A percentile compares a stretch with the other conserved stretches of the same genome.
Conservation (phyloP, 2,888 invertebrate genomes). For the Sphaerophoria rueppellii region DNA sequence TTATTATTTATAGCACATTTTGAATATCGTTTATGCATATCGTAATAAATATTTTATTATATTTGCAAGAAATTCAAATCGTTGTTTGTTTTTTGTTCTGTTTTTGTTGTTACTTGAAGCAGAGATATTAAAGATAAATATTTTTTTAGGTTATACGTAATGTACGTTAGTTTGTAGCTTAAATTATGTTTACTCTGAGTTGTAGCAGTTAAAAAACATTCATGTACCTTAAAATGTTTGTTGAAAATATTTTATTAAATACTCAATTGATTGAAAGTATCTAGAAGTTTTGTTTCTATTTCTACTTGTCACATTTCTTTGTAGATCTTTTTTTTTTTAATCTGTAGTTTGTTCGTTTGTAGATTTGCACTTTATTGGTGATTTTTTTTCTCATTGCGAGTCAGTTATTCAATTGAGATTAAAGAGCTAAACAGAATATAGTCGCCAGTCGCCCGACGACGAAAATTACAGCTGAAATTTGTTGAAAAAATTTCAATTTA, state of each 20-base stretch:
- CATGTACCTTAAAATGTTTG: slow-evolving; percentile 11
- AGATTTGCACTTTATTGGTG: slow-evolving; percentile 8
- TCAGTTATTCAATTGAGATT: neutral
- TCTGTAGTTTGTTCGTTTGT: slow-evolving; percentile 15
- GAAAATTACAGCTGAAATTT: too few relatives aligned
- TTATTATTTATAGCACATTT: slow-evolving; percentile 65
- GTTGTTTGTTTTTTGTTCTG: slow-evolving; percentile 10
- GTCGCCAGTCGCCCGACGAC: too few relatives aligned
- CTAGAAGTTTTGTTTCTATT: slow-evolving; percentile 3
- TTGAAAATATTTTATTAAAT: slow-evolving; percentile 39
- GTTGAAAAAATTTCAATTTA: too few relatives aligned
- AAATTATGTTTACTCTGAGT: slow-evolving; percentile 32
- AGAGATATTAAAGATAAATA: slow-evolving; percentile 20
- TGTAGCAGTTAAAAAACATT: slow-evolving; percentile 8
- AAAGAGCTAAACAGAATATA: too few relatives aligned
- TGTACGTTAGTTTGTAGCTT: slow-evolving; percentile 10
- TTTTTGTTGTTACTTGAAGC: slow-evolving; percentile 11
- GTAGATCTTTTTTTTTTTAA: neutral
- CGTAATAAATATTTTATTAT: slow-evolving; percentile 62
- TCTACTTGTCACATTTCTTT: neutral
- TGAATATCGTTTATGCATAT: slow-evolving; percentile 72
- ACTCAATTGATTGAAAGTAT: slow-evolving; percentile 16
- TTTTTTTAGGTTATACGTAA: neutral
- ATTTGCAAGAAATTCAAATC: slow-evolving; percentile 34
- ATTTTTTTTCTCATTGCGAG: neutral